Base-by-base conservation (phyloP, 2,888 invertebrate genomes). In the Itoplectis maculator region DNA sequence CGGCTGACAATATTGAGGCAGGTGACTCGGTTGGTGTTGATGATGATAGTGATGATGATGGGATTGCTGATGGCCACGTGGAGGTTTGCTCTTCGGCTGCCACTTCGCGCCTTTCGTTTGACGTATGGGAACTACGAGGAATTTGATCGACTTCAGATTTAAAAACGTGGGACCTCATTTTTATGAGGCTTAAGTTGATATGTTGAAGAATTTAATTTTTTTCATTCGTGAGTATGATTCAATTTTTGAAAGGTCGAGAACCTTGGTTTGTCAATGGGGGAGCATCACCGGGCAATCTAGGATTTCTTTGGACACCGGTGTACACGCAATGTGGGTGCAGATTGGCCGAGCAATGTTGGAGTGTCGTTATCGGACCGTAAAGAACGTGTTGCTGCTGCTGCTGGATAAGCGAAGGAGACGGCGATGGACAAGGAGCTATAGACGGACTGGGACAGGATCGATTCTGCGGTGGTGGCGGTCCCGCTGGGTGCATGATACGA, bases 401-500 rank as follows among this genome's bases (percentile, higher is more conserved):
- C 54, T 86, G 87, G 18, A 84, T 13, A 8, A 78, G 72, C 37
- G 86, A 81, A 18, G 84, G 70, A 35, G 81, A 72, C 8, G 84
- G 68, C 35, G 84, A 79, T 35, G 82, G 72, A 40, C 82, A 86
- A 70, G 73, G 83, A 68, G 70, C 74, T 82, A 78, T 47, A 72
- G 86, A 84, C 61, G 85, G 85, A 79, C 87, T 80, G 2, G 83
- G 77, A 65, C 84, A 86, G 70, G 90, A 88, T 88, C 88, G 89
- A 84, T 84, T 89, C 70, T 79, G 83, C n/a, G 82, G 54, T 63
- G 76, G 75, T 74, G 88, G 86, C 65, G 87, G 85, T 79, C 88
- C 86, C 72, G 89, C 81, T 68, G 90, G 88, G 87, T 90, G 89
- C 91, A 91, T 91, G 89, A 86, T 91, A 88, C 85, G 84, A 84